Conservation (phyloP, 2,113 vertebrate genomes). For the Sisor rabdophorus region DNA sequence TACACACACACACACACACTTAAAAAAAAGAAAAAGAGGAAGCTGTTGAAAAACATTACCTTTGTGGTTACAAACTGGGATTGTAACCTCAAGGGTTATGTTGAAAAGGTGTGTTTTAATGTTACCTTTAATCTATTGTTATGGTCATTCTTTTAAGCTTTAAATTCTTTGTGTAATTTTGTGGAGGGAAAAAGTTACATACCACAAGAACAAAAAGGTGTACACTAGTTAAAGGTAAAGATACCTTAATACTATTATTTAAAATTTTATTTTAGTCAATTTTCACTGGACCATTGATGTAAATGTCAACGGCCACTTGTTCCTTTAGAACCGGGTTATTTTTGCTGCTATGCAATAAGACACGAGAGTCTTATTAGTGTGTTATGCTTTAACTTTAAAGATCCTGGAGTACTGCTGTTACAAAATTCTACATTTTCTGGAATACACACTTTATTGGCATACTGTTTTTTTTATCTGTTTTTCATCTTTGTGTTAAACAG, state of each 20-base stretch:
- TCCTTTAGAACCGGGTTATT: slow-evolving; percentile 12
- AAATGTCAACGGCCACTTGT: neutral
- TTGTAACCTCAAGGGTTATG: neutral
- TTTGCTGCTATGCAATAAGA: slow-evolving; percentile 49
- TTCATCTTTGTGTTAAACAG: slow-evolving; percentile 15
- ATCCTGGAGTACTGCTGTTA: slow-evolving; percentile 8
- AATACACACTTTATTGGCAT: neutral
- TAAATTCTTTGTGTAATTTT: neutral
- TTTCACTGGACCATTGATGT: slow-evolving; percentile 1
- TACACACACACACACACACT: neutral
- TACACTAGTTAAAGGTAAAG: neutral
- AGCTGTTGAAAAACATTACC: neutral
- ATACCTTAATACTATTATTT: neutral
- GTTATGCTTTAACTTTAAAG: neutral
- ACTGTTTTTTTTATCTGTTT: neutral
- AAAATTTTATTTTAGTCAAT: neutral
- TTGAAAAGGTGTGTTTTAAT: neutral
- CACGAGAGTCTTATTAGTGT: neutral
- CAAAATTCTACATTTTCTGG: neutral
- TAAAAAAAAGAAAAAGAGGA: neutral
- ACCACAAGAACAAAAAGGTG: neutral
- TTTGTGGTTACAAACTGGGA: neutral
- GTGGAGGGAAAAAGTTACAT: neutral
- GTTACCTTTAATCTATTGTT: neutral
- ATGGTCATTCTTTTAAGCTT: neutral